Evolutionary conservation across 1,140 invertebrate genomes (phyloP), one percentile per base, ranked within the genome.

Genomic region (Tetramorium parvispinum): DNA sequence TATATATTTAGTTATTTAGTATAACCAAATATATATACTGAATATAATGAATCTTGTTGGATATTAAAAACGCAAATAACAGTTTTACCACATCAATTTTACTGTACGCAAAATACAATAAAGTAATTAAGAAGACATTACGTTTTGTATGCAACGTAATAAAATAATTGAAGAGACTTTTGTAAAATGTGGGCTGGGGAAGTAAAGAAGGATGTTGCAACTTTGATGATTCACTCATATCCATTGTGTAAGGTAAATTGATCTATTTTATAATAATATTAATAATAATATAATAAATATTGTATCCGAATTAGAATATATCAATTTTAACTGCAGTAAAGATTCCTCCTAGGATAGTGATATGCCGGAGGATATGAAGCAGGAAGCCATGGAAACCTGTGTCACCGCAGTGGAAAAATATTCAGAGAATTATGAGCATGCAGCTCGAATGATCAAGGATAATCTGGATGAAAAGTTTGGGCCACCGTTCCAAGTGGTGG

Each of bases 391-490:
- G 94, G 98, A 99, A 94, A 94, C 98, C 53, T 98, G 98, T 91
- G 98, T 98, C 51, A 98, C 98, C 6, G 98, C 98, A 0, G 98
- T 98, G 93, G 98, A 99, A 95, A 99, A 99, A 95, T 97, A 97
- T 95, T 95, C 97, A 0, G 95, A 96, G 3, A 98, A 99, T 95
- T 98, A 98, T 89, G 96, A 96, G 88, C 89, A 95, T 18, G 96
- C 97, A 8, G 98, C 98, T 24, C 97, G 97, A 91, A 97, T 98
- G 96, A 98, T 99, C 37, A 99, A 99, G 95, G 98, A 99, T 90
- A 97, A 96, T 73, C 97, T 99, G 96, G 99, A 99, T 94, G 98
- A 98, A 95, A 98, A 98, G 93, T 99, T 98, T 95, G 98, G 98
- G 27, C 97, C 98, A 0, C 97, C 98, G 18, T 99, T 98, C 97